phyloP scores from a whole-genome alignment of 1,140 invertebrate species.

The Dufourea novaeangliae region DNA sequence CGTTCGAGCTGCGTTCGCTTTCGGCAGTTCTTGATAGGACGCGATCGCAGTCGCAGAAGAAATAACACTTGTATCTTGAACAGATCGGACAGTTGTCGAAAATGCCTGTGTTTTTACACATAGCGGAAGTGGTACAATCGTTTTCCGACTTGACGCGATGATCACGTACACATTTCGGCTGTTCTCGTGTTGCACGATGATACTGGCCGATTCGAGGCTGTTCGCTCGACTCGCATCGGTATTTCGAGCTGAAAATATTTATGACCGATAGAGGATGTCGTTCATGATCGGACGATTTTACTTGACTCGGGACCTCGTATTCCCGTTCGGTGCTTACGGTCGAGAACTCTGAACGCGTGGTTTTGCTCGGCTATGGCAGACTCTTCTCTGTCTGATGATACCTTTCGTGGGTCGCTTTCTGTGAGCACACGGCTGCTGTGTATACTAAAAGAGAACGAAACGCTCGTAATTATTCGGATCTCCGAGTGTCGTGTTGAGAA shows the following conservation, averaged over 20 bases:
- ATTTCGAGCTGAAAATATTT: neutral
- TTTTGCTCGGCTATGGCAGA: conserved; percentile 74
- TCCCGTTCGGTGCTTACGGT: conserved; percentile 54
- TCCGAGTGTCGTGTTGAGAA: too few relatives aligned
- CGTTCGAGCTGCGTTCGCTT: too few relatives aligned
- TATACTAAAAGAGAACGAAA: conserved; percentile 46
- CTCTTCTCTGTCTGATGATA: conserved; percentile 74
- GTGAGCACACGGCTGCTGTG: conserved; percentile 31
- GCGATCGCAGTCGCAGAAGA: conserved; percentile 49
- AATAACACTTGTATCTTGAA: conserved; percentile 75
- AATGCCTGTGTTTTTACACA: conserved; percentile 62
- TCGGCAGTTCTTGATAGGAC: neutral
- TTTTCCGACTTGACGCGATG: neutral
- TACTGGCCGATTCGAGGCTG: neutral
- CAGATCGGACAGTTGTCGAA: conserved; percentile 75
- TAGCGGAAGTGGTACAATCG: neutral
- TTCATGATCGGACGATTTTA: too few relatives aligned
- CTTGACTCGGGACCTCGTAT: neutral
- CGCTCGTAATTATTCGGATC: neutral
- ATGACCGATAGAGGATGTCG: too few relatives aligned
- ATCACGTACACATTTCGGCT: neutral
- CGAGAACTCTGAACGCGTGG: conserved; percentile 48
- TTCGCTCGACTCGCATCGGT: neutral
- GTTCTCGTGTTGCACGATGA: conserved; percentile 10
- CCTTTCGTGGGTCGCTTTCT: conserved; percentile 64